Base-by-base conservation (phyloP, 2,888 invertebrate species). In the Xestoiulus laeticollis region DNA sequence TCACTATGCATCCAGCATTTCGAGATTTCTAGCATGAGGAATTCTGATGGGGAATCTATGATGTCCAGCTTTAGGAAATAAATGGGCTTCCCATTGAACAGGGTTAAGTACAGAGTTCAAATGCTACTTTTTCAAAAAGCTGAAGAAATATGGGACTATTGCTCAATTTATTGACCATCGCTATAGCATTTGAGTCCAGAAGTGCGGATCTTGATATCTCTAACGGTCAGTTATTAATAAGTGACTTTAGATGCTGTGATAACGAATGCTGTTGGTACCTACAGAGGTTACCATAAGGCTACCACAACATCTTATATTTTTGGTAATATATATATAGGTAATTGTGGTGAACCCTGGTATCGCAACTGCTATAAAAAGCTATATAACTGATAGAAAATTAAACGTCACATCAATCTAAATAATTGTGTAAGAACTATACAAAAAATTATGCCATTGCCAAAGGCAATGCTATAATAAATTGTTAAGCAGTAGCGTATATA, bases 101-200 rank as follows among this genome's bases (percentile, higher is more conserved):
- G 33, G 84, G 84, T 84, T 84, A 84, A 84, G 84, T 84, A 16
- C n/a, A n/a, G 84, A 84, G 84, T 84, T 84, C 84, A 84, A 84
- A 84, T 33, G 43, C 33, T 33, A 12, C 33, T 84, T 84, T 84
- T 84, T 84, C 84, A 84, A 84, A 84, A 84, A 84, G 43, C 43
- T 33, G 33, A n/a, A 33, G 33, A 84, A 84, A 33, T 38, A 12
- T 38, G 10, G 43, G 32, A 84, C 22, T 68, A 26, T 10, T 68
- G 68, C 68, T 68, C 10, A 26, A 68, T 68, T 68, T 59, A 68
- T 68, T 68, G 68, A 26, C 26, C 26, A 26, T 68, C 22, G 10
- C 26, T n/a, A n/a, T n/a, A 0, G 6, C 68, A 68, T 22, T 68
- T 68, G 1, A 68, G 68, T 26, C 68, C 26, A 22, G 68, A 22